Evolutionary conservation across 2,113 vertebrate species (phyloP), one percentile per base, ranked within the genome.

Genomic region (Mugil cephalus): DNA sequence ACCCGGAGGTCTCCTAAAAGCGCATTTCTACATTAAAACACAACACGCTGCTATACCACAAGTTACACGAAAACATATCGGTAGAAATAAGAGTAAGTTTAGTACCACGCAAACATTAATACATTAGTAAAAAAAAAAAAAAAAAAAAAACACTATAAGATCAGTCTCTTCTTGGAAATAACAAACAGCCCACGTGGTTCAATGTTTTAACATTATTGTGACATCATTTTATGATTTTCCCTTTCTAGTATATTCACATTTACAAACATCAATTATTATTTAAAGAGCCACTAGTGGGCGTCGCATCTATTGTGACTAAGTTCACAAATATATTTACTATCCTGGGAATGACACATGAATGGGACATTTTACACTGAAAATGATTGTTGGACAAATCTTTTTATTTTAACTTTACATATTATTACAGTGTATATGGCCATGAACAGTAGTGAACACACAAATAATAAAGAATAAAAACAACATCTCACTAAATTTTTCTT

Each of bases 241-340:
- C 4, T 38, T 55, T 48, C 7, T 54, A 13, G 36, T 12, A 6
- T 56, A 54, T 72, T 55, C 53, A 42, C 53, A 58, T 53, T 53
- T 35, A 74, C 6, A 30, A 30, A 30, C 24, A 5, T 30, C 24
- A 30, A 30, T 30, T n/a, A n/a, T 67, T 30, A 18, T 19, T 55
- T 45, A 34, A 55, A 34, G 1, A 48, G 15, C 46, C 42, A 64
- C 74, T 63, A 63, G 77, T 72, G 79, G 83, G 15, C 35, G 2
- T 51, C 10, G 72, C 21, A 24, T 74, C 53, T 51, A 85, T 10
- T 77, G 21, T 51, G 83, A 52, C 36, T 64, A 6, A 36, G 15
- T 34, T 47, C 10, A 14, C 7, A 61, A 52, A 60, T 80, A 24
- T 42, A 56, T 14, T n/a, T n/a, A n/a, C n/a, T 45, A 48, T 48